Evolutionary conservation across 1,140 invertebrate species (phyloP).

Genomic region (Drosophila mojavensis): DNA sequence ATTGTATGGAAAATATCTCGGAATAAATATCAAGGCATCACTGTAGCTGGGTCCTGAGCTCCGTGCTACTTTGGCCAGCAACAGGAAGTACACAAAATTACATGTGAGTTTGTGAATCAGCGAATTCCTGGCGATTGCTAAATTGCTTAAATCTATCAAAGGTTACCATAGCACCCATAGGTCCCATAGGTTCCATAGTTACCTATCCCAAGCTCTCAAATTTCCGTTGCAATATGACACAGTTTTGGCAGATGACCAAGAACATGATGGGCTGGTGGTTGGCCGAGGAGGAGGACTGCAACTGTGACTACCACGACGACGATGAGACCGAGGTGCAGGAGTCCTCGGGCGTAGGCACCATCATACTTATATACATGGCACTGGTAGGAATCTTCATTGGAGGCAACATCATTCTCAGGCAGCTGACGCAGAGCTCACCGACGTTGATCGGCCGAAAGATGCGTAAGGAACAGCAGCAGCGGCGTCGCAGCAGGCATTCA

Average conservation of each 20-base stretch:
- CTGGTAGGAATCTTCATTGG: slow-evolving; percentile 31
- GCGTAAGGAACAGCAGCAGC: neutral
- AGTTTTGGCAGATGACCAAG: slow-evolving; percentile 13
- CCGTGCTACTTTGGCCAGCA: slow-evolving; percentile 7
- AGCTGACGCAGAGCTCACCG: neutral
- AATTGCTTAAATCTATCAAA: too few relatives aligned
- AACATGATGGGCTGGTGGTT: slow-evolving; percentile 6
- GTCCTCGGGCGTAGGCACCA: slow-evolving; percentile 46
- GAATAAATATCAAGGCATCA: slow-evolving; percentile 9
- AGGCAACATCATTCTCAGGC: slow-evolving; percentile 5
- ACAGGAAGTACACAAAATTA: neutral
- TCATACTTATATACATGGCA: slow-evolving; percentile 31
- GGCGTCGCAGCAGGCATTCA: neutral
- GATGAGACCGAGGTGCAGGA: slow-evolving; percentile 17
- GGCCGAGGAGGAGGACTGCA: slow-evolving; percentile 1
- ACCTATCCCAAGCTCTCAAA: neutral
- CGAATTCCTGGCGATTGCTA: too few relatives aligned
- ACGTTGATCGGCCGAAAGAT: neutral
- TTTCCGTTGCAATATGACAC: slow-evolving; percentile 10
- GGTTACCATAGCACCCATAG: neutral
- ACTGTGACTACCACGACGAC: slow-evolving; percentile 12
- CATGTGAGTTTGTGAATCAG: neutral
- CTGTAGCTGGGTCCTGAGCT: neutral
- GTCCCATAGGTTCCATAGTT: neutral
- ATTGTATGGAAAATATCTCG: slow-evolving; percentile 9